Evolutionary conservation across 2,888 invertebrate species (phyloP), one percentile per base, ranked within the genome.

Genomic region (Baccha elongata): DNA sequence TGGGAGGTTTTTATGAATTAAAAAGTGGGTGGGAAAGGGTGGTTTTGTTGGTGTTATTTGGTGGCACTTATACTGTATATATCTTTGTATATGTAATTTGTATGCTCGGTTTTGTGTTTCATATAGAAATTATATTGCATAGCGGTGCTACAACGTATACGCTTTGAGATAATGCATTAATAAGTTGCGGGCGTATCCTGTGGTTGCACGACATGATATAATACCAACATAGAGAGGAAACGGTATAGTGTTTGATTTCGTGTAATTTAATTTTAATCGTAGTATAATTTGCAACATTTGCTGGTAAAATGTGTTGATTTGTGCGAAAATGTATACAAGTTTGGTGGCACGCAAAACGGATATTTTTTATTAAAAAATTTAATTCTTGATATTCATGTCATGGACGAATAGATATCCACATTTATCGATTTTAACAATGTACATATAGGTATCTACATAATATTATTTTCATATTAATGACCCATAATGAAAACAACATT

Each of bases 101-200:
- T 58, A 19, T 23, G 40, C 17, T 40, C 19, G 65, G 69, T 71
- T 75, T 69, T 11, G 64, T 50, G 60, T 69, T 60, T 46, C 40
- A 58, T 64, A n/a, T n/a, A n/a, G n/a, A n/a, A n/a, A n/a, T n/a
- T n/a, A n/a, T n/a, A n/a, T n/a, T n/a, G n/a, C n/a, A n/a, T 58
- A 42, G 35, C 29, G 15, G 60, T 8, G 37, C 50, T 62, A 32
- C 44, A 58, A 65, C 62, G 64, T 58, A 48, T 26, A 71, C 50
- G 48, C 35, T 71, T 65, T 81, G 67, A 75, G 71, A 75, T 60
- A 52, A 75, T 40, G 65, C 75, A 81, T 81, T 81, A 75, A 81
- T 81, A 76, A 75, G 60, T 67, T 65, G 65, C 46, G 71, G 65
- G 52, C 52, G 60, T 58, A 26, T 50, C 23, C 29, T 65, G 80